phyloP scores from a whole-genome alignment of 2,888 invertebrate species.

The Eupithecia abbreviata region DNA sequence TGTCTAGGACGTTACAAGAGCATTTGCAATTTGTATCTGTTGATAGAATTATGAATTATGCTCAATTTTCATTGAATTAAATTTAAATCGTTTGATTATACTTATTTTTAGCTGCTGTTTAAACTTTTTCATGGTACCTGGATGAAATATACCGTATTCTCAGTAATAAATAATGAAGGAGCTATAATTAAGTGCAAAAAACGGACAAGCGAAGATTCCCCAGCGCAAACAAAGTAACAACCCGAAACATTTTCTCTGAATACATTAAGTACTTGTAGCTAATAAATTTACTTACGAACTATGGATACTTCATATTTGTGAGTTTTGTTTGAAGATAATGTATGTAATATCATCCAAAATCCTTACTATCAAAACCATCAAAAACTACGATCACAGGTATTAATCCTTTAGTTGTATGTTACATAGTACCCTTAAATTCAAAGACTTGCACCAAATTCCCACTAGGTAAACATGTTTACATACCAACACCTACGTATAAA shows the following conservation, averaged over 20 bases:
- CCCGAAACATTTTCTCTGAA: background rate
- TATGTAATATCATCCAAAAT: background rate
- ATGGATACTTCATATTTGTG: too few relatives aligned
- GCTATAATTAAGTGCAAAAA: background rate
- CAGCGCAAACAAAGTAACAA: background rate
- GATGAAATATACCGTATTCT: background rate
- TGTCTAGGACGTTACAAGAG: slow-evolving; percentile 15
- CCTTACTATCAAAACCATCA: background rate
- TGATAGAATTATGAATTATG: slow-evolving; percentile 23
- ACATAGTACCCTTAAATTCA: background rate
- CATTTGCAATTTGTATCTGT: slow-evolving; percentile 29
- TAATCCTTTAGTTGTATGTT: background rate
- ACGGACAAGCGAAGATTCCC: background rate
- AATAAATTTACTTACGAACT: too few relatives aligned
- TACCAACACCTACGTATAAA: slow-evolving; percentile 24
- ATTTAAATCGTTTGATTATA: background rate
- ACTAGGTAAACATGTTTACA: slow-evolving; percentile 12
- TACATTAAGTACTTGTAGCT: too few relatives aligned
- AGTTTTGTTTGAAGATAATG: too few relatives aligned
- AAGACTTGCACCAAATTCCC: background rate
- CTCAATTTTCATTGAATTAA: background rate
- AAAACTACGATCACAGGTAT: background rate
- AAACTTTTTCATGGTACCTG: background rate
- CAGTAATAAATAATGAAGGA: background rate
- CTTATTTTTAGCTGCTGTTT: background rate